These are phyloP conservation scores for Psittacula cyanocephala DNA, from an alignment of 2,113 vertebrate genomes.

Conservation along the genomic window DNA sequence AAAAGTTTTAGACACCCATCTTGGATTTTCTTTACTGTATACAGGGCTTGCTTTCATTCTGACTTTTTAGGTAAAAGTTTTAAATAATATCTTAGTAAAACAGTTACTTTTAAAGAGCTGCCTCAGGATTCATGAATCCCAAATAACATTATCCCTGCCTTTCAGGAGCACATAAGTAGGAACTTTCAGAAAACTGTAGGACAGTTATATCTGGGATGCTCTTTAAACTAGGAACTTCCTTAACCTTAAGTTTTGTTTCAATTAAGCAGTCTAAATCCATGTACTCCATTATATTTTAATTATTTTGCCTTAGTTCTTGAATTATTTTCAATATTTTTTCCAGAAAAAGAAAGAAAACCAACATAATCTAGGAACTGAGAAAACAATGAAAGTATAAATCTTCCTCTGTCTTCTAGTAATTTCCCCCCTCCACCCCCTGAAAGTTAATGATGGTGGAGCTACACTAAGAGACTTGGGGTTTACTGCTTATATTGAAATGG, in stretches of 20 bases:
- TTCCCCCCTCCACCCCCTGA: neutral
- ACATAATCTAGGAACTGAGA: neutral
- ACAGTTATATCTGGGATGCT: neutral
- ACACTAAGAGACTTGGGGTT: neutral
- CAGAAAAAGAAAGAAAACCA: neutral
- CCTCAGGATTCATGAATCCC: neutral
- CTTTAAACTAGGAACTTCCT: neutral
- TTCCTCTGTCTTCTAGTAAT: neutral
- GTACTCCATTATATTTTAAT: neutral
- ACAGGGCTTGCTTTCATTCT: neutral
- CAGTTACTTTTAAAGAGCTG: neutral
- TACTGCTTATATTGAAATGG: neutral
- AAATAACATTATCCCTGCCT: neutral
- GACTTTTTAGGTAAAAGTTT: neutral
- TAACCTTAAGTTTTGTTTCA: neutral
- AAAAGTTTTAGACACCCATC: neutral
- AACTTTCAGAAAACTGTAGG: neutral
- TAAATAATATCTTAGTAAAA: neutral
- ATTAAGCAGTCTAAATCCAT: neutral
- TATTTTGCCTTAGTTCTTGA: neutral
- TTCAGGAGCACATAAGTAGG: neutral
- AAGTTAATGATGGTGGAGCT: neutral
- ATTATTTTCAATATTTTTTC: neutral
- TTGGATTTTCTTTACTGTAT: neutral
- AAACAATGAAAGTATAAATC: neutral